Percentiles rank a stretch among this genome's conserved stretches.
These are phyloP conservation scores for Euthynnus affinis DNA, from an alignment of 2,797 vertebrate genomes.

Conservation along the genomic window DNA sequence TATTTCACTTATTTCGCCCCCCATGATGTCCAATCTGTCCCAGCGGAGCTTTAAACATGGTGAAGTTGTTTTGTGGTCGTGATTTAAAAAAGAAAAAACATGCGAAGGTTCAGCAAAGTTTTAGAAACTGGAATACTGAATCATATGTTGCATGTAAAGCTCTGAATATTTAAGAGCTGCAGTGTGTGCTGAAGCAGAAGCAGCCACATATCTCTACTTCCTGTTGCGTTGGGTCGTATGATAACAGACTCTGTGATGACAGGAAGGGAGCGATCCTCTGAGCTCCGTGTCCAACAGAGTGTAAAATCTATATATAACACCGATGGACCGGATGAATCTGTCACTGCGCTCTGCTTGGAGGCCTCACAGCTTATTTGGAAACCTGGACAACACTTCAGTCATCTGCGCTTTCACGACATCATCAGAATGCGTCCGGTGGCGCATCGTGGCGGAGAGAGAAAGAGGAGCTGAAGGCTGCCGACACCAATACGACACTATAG, in stretches of 20 bases:
- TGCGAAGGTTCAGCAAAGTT: too few relatives aligned
- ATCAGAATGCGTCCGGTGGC: neutral
- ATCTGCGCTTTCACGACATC: neutral
- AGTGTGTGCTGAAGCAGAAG: neutral
- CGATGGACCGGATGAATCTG: neutral
- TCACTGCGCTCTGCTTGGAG: neutral
- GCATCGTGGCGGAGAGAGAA: neutral
- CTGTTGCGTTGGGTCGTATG: neutral
- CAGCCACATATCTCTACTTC: slow-evolving; percentile 3
- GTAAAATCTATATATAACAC: slow-evolving; percentile 11
- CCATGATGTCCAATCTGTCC: too few relatives aligned
- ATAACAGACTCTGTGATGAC: neutral
- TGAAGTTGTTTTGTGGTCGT: too few relatives aligned
- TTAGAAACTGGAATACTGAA: too few relatives aligned
- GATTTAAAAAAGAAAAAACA: too few relatives aligned
- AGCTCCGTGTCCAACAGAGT: neutral
- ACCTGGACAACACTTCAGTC: neutral
- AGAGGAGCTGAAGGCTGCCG: neutral
- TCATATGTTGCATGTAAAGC: too few relatives aligned
- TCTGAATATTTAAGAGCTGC: too few relatives aligned
- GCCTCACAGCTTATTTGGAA: neutral
- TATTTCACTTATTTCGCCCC: too few relatives aligned
- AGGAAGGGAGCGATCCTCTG: slow-evolving; percentile 14
- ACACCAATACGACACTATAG: too few relatives aligned
- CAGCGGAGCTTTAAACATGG: too few relatives aligned